A percentile compares a stretch with the other conserved stretches of the same genome.
phyloP scores from a whole-genome alignment of 2,888 invertebrate genomes.

The Ditula angustiorana region DNA sequence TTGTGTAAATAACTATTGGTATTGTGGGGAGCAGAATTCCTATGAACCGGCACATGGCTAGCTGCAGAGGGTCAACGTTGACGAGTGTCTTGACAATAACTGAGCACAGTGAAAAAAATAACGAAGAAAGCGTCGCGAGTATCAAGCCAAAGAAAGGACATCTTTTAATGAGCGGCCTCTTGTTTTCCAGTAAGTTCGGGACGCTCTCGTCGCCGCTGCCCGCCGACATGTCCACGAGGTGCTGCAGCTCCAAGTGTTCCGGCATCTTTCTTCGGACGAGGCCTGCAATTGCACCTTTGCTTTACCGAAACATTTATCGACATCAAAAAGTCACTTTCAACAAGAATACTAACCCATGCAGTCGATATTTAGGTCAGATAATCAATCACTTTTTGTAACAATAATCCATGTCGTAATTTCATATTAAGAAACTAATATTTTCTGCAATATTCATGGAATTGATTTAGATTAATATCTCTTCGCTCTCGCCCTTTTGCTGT shows the following conservation, averaged over 20 bases:
- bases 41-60: conserved; percentile 94
- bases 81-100: conserved; percentile 96
- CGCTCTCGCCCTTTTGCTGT: conserved; percentile 15
- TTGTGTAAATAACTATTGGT: conserved; percentile 93
- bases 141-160: conserved; percentile 94
- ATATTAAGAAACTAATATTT: conserved; percentile 14
- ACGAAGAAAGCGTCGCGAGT: conserved; percentile 93
- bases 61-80: conserved; percentile 94
- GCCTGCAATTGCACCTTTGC: conserved; percentile 41
- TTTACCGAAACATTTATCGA: conserved; percentile 15
- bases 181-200: conserved; percentile 76
- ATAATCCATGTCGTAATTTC: neutral
- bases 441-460: conserved; percentile 6
- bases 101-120: conserved; percentile 96
- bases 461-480: neutral
- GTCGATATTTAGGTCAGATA: neutral
- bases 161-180: conserved; percentile 77
- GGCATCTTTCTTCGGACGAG: conserved; percentile 80
- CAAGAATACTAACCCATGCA: conserved; percentile 33
- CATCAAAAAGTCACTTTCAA: neutral
- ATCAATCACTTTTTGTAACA: neutral
- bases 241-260: conserved; percentile 92
- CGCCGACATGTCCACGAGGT: conserved; percentile 88
- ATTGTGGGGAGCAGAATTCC: conserved; percentile 94
- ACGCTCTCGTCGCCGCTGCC: conserved; percentile 80